Evolutionary conservation across 1,140 invertebrate genomes (phyloP).

Genomic region (Zaprionus africanus): DNA sequence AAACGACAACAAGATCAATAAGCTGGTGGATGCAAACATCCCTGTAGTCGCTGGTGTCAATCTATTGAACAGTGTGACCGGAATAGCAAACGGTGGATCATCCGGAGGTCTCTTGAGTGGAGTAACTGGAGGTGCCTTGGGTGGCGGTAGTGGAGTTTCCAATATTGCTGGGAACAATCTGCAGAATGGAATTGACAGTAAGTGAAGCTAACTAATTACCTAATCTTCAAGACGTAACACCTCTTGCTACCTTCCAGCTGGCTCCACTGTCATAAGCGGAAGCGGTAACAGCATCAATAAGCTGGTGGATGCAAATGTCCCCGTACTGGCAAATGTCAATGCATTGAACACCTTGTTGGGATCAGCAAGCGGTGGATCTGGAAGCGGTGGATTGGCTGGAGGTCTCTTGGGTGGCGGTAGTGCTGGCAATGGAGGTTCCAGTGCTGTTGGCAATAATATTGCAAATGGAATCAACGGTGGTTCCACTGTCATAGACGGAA

Average conservation of each 20-base stretch:
- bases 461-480: background rate
- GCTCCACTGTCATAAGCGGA: background rate
- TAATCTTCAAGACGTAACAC: no score
- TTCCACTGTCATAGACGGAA: background rate
- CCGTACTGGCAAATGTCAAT: background rate
- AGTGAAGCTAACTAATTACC: background rate
- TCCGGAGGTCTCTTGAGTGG: conserved; percentile 2
- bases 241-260: background rate
- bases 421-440: background rate
- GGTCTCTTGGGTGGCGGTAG: background rate
- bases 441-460: background rate
- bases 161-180: background rate
- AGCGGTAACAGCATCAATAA: background rate
- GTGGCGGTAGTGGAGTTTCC: background rate
- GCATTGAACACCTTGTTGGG: background rate
- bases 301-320: background rate
- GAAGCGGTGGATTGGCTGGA: background rate
- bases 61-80: background rate
- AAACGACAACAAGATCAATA: background rate
- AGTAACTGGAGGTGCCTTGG: background rate
- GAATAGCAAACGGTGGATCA: background rate
- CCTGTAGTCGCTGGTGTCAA: background rate
- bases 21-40: background rate
- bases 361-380: no score
- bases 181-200: background rate